Base-by-base conservation (phyloP, 2,888 invertebrate genomes). In the Portevinia maculata region DNA sequence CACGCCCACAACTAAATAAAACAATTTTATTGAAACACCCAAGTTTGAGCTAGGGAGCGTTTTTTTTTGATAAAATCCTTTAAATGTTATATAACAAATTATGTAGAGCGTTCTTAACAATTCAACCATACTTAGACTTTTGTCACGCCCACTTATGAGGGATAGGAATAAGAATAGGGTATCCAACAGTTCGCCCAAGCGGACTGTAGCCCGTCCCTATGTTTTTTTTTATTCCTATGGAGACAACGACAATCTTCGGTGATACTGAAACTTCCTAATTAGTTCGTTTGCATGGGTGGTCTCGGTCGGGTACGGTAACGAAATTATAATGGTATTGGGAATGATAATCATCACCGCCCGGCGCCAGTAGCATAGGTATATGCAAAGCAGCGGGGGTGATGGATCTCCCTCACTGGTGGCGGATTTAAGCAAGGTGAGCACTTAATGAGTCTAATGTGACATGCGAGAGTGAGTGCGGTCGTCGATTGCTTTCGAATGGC, bases 211-310 rank as follows among this genome's bases (percentile, higher is more conserved):
- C n/a, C n/a, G n/a, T n/a, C n/a, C n/a, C n/a, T n/a, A n/a, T n/a
- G n/a, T n/a, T 24, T 50, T 30, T 37, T 37, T 52, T 34, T 11
- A 13, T 11, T 37, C 24, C 21, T 34, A 15, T 8, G 34, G 17
- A 39, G 8, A 11, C 19, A 44, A 11, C 17, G 24, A 34, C 44
- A 55, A 7, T 65, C 28, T 1, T 7, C 30, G 59, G 41, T 41
- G 57, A 11, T 71, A 34, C 9, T 53, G 24, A 30, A 48, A 60
- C 44, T 34, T 41, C 46, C 28, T 83, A 83, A 83, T 83, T 78
- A 78, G 71, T 67, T 55, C 50, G 67, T 78, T 73, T 37, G 67
- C 57, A 67, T 73, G 83, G 78, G 83, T 83, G 83, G 83, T 76
- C 83, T 41, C 15, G 7, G 37, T 39, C 9, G 4, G 37, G 32